These are phyloP conservation scores for Antheraea yamamai DNA, from an alignment of 2,888 invertebrate species.

Conservation along the genomic window DNA sequence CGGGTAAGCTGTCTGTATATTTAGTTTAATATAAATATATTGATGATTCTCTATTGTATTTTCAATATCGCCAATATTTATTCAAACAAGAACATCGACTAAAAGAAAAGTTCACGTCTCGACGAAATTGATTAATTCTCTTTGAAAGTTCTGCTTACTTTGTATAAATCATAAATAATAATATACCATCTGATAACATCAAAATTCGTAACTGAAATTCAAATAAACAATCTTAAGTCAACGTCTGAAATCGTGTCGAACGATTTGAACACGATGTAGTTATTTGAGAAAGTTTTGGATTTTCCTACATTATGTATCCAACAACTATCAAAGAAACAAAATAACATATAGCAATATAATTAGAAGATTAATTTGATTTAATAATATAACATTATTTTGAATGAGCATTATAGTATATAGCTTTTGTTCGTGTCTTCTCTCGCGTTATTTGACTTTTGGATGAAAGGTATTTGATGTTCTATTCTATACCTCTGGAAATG, in stretches of 20 bases:
- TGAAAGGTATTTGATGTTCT: too few relatives aligned
- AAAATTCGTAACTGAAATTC: slow-evolving; percentile 7
- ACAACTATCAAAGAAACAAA: too few relatives aligned
- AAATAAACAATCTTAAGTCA: slow-evolving; percentile 6
- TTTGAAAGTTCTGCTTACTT: slow-evolving; percentile 9
- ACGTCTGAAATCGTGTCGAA: background rate
- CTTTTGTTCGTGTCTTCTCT: too few relatives aligned
- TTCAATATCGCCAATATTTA: slow-evolving; percentile 10
- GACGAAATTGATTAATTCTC: slow-evolving; percentile 8
- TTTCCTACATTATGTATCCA: background rate
- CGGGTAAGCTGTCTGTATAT: too few relatives aligned
- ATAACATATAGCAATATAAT: too few relatives aligned
- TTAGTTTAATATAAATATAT: background rate
- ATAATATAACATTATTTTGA: too few relatives aligned
- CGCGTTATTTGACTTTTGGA: too few relatives aligned
- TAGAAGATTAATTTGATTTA: too few relatives aligned
- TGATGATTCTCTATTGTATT: slow-evolving; percentile 12
- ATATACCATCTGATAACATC: slow-evolving; percentile 6
- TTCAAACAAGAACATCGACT: background rate
- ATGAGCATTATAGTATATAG: too few relatives aligned
- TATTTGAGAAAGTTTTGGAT: background rate
- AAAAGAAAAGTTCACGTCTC: slow-evolving; percentile 8
- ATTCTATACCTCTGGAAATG: too few relatives aligned
- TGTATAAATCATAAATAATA: slow-evolving; percentile 13
- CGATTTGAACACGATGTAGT: background rate